Evolutionary conservation across 2,113 vertebrate genomes (phyloP).

Genomic region (Myrmophylax atrothorax): DNA sequence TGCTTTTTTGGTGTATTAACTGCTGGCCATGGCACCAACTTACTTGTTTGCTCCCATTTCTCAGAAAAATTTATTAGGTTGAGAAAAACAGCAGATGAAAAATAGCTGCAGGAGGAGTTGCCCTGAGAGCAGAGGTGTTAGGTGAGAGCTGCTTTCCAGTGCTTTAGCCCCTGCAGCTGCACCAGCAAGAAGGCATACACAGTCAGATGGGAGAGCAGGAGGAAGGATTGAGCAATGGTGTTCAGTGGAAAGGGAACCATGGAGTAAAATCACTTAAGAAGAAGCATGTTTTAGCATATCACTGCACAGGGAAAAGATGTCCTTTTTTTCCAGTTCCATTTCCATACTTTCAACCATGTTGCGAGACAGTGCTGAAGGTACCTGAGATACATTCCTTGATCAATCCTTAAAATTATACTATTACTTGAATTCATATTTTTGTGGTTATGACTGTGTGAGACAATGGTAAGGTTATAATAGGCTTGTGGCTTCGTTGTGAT

Average conservation of each 20-base stretch:
- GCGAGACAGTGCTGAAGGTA: not conserved
- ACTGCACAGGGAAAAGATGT: not conserved
- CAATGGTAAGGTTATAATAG: not conserved
- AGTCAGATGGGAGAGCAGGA: fast-evolving
- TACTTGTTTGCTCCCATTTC: not conserved
- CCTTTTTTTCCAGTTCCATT: not conserved
- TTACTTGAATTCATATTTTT: not conserved
- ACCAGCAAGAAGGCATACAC: fast-evolving
- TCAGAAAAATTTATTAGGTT: not conserved
- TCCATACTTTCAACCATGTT: not conserved
- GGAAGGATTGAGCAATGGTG: not conserved
- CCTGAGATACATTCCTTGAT: not conserved
- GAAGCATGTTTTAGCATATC: not conserved
- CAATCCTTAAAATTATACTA: not conserved
- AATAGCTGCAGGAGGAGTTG: not conserved
- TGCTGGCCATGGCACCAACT: not conserved
- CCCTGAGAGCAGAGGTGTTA: not conserved
- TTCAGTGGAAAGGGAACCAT: not conserved
- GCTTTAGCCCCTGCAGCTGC: not conserved
- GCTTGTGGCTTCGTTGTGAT: not conserved
- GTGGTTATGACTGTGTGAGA: not conserved
- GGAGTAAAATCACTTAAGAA: not conserved
- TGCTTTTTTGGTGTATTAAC: not conserved
- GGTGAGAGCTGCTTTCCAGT: not conserved
- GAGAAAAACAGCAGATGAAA: fast-evolving